Evolutionary conservation across 2,797 vertebrate species (phyloP), one percentile per base, ranked within the genome.

Genomic region (Zalophus californianus): DNA sequence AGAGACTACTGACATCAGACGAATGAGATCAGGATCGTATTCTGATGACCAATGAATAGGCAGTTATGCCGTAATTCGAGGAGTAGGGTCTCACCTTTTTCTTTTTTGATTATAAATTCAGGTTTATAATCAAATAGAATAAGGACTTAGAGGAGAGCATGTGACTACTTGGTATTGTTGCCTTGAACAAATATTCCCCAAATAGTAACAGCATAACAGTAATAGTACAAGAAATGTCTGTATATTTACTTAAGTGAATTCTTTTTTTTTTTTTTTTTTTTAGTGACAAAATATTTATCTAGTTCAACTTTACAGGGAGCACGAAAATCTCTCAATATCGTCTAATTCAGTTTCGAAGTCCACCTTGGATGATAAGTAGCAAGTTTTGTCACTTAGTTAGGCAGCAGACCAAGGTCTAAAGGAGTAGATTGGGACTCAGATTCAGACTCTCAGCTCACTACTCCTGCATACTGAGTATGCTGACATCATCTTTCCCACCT

Each of bases 291-390:
- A 35, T 72, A 29, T 56, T 70, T 86, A 66, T 64, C 80, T 62
- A 80, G 54, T 38, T 58, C 75, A 52, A 15, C 60, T 95, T 91
- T 86, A 83, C 56, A 80, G 48, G 66, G 44, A 79, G 66, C 48
- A 35, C 25, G 83, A 83, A 58, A 83, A 86, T 78, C 48, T 95
- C 82, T 96, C 52, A 48, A 13, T 54, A 72, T 84, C 66, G 44
- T 35, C 38, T 85, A 87, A 92, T 48, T 85, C 64, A n/a, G 32
- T n/a, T 66, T 66, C 79, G 86, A 89, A 96, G 86, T 96, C 73
- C 68, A 92, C 56, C 68, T 95, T 73, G 56, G 91, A 78, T 85
- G 85, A 50, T 58, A 78, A 92, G 35, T 60, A 73, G 66, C 60
- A 90, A 29, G 72, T 79, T 6, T 70, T 72, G 82, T 73, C 60